Conservation (phyloP, 2,888 invertebrate genomes). For the Eudasyphora cyanicolor region DNA sequence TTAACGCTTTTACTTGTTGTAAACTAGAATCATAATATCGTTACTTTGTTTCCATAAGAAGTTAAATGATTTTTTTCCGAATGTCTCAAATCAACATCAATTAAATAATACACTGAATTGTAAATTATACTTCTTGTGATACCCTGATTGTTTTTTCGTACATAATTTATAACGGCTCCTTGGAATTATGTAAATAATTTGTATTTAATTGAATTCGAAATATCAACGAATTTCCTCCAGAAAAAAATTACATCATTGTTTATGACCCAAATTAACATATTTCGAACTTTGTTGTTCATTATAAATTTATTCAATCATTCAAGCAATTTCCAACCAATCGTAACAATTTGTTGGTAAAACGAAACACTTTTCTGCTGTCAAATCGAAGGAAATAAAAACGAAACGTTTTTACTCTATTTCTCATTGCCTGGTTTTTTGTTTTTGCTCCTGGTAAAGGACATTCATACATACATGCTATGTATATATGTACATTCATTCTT, state of each 20-base stretch:
- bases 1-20: too few species aligned
- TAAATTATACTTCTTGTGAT: too few species aligned
- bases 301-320: constrained; percentile 6
- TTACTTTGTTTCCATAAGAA: too few species aligned
- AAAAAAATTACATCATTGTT: neutral
- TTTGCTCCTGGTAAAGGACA: neutral
- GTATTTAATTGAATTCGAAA: neutral
- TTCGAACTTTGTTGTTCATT: constrained; percentile 13
- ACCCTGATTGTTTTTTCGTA: too few species aligned
- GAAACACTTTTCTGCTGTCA: neutral
- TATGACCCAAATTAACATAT: neutral
- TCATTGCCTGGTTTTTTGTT: neutral
- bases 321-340: neutral
- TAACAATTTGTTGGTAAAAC: neutral
- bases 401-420: neutral
- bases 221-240: neutral
- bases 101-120: too few species aligned
- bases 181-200: neutral
- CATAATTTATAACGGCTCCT: too few species aligned
- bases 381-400: neutral
- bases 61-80: too few species aligned
- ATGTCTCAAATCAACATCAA: too few species aligned
- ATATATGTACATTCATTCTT: neutral
- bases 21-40: too few species aligned
- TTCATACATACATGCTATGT: too few species aligned